Evolutionary conservation across 2,888 invertebrate genomes (phyloP).

Genomic region (Conomelus anceps): DNA sequence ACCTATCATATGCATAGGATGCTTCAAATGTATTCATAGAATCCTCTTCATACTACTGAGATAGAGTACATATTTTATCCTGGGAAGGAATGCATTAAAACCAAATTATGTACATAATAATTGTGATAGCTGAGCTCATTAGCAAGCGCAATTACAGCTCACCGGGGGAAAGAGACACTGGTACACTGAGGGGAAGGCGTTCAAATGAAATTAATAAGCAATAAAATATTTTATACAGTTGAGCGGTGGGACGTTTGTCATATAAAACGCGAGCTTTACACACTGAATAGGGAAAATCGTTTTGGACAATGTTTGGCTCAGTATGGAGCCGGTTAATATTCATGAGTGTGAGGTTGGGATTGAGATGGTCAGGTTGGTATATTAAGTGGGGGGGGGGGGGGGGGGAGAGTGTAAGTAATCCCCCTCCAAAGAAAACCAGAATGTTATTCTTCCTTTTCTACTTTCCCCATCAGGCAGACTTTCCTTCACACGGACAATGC

Average conservation of each 20-base stretch:
- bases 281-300: background rate
- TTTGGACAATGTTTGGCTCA: background rate
- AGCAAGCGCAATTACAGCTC: background rate
- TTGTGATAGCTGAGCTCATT: background rate
- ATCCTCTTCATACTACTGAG: background rate
- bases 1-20: background rate
- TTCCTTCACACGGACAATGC: background rate
- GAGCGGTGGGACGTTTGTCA: background rate
- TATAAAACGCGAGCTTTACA: background rate
- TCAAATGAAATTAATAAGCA: background rate
- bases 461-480: background rate
- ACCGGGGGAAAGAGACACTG: background rate
- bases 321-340: background rate
- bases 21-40: background rate
- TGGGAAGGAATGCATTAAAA: background rate
- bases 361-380: background rate
- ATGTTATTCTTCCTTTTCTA: background rate
- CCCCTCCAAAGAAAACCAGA: background rate
- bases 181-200: background rate
- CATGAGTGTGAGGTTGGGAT: background rate
- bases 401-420: background rate
- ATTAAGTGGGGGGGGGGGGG: too few species aligned
- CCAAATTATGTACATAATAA: background rate
- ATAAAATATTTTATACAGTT: background rate
- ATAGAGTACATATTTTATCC: background rate